Conservation (phyloP, 2,113 vertebrate genomes). For the Brachirus orientalis region DNA sequence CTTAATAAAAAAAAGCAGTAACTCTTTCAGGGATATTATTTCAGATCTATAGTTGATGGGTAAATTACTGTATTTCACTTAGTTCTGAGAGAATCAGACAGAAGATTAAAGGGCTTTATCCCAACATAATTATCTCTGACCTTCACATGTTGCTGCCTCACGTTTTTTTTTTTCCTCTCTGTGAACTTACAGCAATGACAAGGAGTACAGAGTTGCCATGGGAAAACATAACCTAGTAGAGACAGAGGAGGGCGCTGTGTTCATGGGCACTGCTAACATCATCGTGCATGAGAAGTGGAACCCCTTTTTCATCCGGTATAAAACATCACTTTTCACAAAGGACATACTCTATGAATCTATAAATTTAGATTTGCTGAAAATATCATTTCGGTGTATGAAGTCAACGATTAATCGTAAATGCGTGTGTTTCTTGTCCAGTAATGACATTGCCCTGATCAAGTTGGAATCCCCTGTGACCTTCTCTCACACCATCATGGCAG, state of each 20-base stretch:
- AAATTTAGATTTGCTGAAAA: neutral
- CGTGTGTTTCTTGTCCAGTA: too few relatives aligned
- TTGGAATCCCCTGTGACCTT: conserved; percentile 72
- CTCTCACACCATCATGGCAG: conserved; percentile 75
- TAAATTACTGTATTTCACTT: neutral
- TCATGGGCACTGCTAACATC: conserved; percentile 71
- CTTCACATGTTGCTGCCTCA: neutral
- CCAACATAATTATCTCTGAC: neutral
- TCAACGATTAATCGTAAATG: too few relatives aligned
- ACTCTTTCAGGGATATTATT: neutral
- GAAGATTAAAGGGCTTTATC: neutral
- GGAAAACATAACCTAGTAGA: conserved; percentile 84
- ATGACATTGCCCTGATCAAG: conserved; percentile 93
- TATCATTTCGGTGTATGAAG: neutral
- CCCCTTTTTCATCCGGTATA: conserved; percentile 77
- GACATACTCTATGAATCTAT: too few relatives aligned
- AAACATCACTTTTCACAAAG: neutral
- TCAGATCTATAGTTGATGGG: neutral
- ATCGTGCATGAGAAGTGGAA: conserved; percentile 85
- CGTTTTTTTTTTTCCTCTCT: neutral
- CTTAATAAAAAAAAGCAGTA: neutral
- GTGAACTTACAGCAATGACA: conserved; percentile 52
- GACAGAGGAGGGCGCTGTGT: conserved; percentile 67
- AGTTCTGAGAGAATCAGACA: neutral
- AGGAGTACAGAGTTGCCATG: conserved; percentile 81